phyloP scores from a whole-genome alignment of 2,888 invertebrate species.

The Rhaphigaster nebulosa region DNA sequence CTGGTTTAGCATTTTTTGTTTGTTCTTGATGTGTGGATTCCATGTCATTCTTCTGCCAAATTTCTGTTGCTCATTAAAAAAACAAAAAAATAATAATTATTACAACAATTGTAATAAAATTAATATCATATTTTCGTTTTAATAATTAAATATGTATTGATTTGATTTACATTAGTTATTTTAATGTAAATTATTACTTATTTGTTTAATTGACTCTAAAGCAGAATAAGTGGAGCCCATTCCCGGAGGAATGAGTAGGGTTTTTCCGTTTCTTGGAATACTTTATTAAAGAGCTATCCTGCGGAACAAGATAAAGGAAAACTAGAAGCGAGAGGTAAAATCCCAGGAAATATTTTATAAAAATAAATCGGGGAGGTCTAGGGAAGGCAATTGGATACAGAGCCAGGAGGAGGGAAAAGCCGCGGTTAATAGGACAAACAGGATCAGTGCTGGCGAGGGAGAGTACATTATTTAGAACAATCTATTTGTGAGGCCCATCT shows the following conservation, averaged over 20 bases:
- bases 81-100: too few species aligned
- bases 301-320: constrained; percentile 23
- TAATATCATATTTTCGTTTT: too few species aligned
- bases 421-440: constrained; percentile 11
- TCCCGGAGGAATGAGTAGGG: background rate
- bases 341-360: constrained; percentile 8
- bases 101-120: too few species aligned
- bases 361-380: background rate
- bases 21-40: too few species aligned
- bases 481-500: constrained; percentile 33
- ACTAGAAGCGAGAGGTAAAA: background rate
- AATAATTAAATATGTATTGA: too few species aligned
- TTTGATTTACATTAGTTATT: too few species aligned
- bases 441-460: background rate
- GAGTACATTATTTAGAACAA: constrained; percentile 18
- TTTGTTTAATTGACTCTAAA: background rate
- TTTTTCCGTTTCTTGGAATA: background rate
- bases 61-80: too few species aligned
- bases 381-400: background rate
- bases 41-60: too few species aligned
- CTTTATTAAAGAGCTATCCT: background rate
- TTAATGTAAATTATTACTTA: too few species aligned
- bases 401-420: background rate
- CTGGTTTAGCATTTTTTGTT: too few species aligned
- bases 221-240: background rate